Conservation (phyloP, 2,113 vertebrate genomes). For the Aramus guarauna region DNA sequence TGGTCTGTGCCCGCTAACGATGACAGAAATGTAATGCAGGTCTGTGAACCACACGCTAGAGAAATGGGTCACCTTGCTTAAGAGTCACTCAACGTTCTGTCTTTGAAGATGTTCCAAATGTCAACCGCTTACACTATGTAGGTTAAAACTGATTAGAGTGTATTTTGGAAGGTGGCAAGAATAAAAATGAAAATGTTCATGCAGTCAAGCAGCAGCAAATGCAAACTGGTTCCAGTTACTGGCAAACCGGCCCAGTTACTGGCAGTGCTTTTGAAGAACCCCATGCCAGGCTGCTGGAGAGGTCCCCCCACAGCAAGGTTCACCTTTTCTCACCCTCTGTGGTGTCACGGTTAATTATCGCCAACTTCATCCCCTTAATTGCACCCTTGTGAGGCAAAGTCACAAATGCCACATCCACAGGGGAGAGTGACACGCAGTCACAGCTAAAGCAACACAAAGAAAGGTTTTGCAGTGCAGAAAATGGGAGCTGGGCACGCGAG, state of each 20-base stretch:
- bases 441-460: background rate
- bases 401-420: background rate
- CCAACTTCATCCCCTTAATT: background rate
- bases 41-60: background rate
- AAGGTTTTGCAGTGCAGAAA: background rate
- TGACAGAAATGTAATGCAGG: background rate
- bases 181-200: background rate
- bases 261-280: background rate
- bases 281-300: background rate
- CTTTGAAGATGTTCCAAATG: conserved; percentile 17
- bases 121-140: background rate
- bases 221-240: background rate
- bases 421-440: background rate
- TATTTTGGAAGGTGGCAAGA: background rate
- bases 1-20: background rate
- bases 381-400: background rate
- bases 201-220: background rate
- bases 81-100: background rate
- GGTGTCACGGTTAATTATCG: background rate
- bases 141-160: background rate
- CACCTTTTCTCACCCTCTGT: background rate
- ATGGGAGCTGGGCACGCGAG: fast-evolving
- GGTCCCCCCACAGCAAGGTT: background rate
- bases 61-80: conserved; percentile 18
- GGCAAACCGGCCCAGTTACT: background rate